Percentiles rank a stretch among this genome's conserved stretches.
These are phyloP conservation scores for Physocephala rufipes DNA, from an alignment of 2,888 invertebrate genomes.

Conservation along the genomic window DNA sequence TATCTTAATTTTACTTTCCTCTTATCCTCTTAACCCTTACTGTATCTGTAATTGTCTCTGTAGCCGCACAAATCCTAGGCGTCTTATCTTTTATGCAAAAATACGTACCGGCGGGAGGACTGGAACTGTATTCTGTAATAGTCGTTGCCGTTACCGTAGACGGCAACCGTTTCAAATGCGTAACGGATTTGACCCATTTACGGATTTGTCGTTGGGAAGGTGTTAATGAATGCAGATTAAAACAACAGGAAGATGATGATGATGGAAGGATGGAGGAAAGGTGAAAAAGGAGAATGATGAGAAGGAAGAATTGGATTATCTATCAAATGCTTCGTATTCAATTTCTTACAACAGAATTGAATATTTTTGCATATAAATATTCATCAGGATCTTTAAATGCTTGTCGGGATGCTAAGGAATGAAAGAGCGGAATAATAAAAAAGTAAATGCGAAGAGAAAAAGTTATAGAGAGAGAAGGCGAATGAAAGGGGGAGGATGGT, in stretches of 20 bases:
- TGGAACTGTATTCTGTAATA: background rate
- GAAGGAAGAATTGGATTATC: background rate
- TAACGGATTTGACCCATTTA: constrained; percentile 23
- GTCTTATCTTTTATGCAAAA: constrained; percentile 26
- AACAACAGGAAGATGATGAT: background rate
- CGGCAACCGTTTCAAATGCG: too few relatives aligned
- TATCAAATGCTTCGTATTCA: constrained; percentile 15
- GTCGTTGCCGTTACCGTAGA: too few relatives aligned
- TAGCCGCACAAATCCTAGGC: background rate
- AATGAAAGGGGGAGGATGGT: too few relatives aligned
- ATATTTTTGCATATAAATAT: constrained; percentile 20
- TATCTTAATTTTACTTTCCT: background rate
- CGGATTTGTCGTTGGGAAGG: constrained; percentile 7
- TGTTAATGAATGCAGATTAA: constrained; percentile 36
- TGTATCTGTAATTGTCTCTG: background rate
- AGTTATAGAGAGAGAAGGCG: too few relatives aligned
- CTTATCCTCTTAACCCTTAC: constrained; percentile 2
- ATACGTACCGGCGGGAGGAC: too few relatives aligned
- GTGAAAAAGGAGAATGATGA: background rate
- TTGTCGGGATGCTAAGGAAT: background rate
- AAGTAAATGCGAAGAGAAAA: too few relatives aligned
- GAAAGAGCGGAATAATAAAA: too few relatives aligned
- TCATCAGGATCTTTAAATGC: constrained; percentile 2
- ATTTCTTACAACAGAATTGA: constrained; percentile 17
- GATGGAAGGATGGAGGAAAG: background rate